Percentiles rank a stretch among this genome's conserved stretches.
Conservation (phyloP, 1,140 invertebrate genomes). For the Lepidurus packardi region DNA sequence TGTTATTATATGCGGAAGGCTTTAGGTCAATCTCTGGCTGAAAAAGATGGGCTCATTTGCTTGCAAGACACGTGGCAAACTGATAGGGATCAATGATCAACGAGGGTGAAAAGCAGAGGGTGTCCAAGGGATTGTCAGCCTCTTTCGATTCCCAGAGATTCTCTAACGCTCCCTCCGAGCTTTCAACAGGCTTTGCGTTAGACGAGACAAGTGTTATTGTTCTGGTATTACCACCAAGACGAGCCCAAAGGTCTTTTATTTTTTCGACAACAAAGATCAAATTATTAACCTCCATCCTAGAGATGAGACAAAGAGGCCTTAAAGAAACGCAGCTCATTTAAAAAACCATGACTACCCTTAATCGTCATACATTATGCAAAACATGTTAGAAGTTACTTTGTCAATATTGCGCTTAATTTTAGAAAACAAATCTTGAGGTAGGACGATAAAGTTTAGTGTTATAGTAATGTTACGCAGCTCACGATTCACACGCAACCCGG, state of each 20-base stretch:
- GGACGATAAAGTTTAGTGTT: not conserved
- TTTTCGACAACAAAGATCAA: too few relatives aligned
- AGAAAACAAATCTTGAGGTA: not conserved
- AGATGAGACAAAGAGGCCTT: too few relatives aligned
- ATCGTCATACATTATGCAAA: too few relatives aligned
- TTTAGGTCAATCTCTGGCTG: not conserved
- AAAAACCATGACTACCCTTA: too few relatives aligned
- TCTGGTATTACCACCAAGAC: not conserved
- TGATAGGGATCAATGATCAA: constrained; percentile 22
- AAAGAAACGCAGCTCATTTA: too few relatives aligned
- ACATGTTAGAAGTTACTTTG: too few relatives aligned
- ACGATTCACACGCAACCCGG: not conserved
- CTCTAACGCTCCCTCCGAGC: not conserved
- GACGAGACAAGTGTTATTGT: constrained; percentile 15
- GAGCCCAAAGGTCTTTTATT: not conserved
- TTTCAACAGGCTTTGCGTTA: not conserved
- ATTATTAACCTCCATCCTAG: too few relatives aligned
- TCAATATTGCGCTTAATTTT: too few relatives aligned
- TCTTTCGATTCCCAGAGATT: not conserved
- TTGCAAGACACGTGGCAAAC: constrained; percentile 21
- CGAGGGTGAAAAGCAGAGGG: constrained; percentile 20
- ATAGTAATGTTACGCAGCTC: not conserved
- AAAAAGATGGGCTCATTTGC: constrained; percentile 12
- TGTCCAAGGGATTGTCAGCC: constrained; percentile 1
- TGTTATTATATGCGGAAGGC: constrained; percentile 18